Conservation (phyloP, 2,113 vertebrate species). For the Microtus oregoni region DNA sequence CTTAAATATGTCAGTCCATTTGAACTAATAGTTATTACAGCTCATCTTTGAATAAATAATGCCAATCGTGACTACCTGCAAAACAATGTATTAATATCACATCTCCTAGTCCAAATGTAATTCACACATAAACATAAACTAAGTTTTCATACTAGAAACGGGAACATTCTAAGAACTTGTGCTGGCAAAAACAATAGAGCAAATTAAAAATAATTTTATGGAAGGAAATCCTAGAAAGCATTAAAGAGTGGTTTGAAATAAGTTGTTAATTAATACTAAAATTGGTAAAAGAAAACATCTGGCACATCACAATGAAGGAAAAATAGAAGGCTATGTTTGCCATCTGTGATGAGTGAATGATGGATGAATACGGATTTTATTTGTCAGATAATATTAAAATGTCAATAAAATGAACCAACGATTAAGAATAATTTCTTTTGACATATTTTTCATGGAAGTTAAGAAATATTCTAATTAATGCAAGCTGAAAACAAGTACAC, state of each 20-base stretch:
- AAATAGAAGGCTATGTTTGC: not conserved
- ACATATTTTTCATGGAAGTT: slow-evolving; percentile 51
- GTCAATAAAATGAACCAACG: slow-evolving; percentile 25
- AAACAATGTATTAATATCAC: slow-evolving; percentile 36
- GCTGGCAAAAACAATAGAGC: not conserved
- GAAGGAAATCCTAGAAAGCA: not conserved
- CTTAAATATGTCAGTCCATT: slow-evolving; percentile 82
- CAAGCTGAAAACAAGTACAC: not conserved
- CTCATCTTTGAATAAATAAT: slow-evolving; percentile 52
- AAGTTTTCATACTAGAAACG: slow-evolving; percentile 40
- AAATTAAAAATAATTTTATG: slow-evolving; percentile 41
- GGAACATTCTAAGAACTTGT: slow-evolving; percentile 22
- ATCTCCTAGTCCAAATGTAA: slow-evolving; percentile 32
- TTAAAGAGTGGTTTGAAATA: slow-evolving; percentile 5
- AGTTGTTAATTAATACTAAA: slow-evolving; percentile 19
- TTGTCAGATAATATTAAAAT: slow-evolving; percentile 28
- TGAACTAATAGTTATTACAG: slow-evolving; percentile 71
- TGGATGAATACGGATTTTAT: slow-evolving; percentile 45
- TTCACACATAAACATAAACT: not conserved
- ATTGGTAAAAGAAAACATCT: slow-evolving; percentile 2
- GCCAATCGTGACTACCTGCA: slow-evolving; percentile 51
- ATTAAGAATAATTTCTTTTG: slow-evolving; percentile 16
- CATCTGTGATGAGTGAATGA: not conserved
- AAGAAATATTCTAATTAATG: slow-evolving; percentile 36
- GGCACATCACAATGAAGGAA: slow-evolving; percentile 4